These are phyloP conservation scores for Struthidea cinerea DNA, from an alignment of 2,113 vertebrate species.

Conservation along the genomic window DNA sequence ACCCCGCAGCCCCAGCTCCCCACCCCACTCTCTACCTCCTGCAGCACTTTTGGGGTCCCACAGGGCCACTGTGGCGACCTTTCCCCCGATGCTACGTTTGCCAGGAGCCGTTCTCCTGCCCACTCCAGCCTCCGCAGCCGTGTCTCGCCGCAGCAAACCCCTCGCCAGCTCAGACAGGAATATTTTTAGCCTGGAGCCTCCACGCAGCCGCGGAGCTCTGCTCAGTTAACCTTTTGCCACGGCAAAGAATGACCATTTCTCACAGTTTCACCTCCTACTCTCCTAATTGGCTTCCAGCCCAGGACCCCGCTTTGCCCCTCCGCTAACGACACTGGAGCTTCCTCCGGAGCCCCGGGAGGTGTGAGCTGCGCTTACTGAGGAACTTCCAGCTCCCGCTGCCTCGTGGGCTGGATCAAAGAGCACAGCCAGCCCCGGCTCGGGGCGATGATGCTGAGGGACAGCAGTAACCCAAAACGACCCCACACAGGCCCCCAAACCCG, in stretches of 20 bases:
- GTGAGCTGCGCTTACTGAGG: background rate
- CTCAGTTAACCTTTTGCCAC: background rate
- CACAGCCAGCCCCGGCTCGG: background rate
- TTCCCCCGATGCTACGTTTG: rapidly evolving
- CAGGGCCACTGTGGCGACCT: background rate
- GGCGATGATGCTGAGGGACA: rapidly evolving
- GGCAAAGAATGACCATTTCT: background rate
- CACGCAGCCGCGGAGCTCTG: background rate
- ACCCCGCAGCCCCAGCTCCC: background rate
- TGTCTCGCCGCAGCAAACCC: rapidly evolving
- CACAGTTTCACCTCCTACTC: background rate
- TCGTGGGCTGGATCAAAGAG: background rate
- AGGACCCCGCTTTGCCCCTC: background rate
- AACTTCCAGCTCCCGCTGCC: background rate
- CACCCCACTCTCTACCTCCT: background rate
- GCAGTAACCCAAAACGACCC: background rate
- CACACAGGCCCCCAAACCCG: background rate
- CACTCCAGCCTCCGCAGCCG: rapidly evolving
- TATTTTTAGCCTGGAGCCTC: background rate
- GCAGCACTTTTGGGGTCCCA: background rate
- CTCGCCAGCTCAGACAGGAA: background rate
- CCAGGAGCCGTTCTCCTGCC: background rate
- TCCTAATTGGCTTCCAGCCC: background rate
- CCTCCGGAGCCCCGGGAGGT: background rate
- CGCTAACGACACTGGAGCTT: rapidly evolving